A percentile compares a stretch with the other conserved stretches of the same genome.
Evolutionary conservation across 2,888 invertebrate genomes (phyloP).

Genomic region (Mythimna albipuncta): DNA sequence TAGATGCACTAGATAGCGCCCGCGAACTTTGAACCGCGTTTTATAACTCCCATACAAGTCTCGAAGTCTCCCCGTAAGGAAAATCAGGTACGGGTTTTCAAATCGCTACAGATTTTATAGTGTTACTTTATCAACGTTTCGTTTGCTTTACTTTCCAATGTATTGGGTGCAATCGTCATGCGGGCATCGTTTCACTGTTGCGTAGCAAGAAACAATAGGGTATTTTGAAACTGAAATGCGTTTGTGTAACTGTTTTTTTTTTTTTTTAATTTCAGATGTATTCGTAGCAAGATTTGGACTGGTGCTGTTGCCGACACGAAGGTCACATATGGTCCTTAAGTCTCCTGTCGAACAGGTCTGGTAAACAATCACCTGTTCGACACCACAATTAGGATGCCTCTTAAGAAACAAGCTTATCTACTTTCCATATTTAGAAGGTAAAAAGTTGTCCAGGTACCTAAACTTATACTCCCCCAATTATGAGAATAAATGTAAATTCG

Average conservation of each 20-base stretch:
- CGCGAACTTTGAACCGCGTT: slow-evolving; percentile 72
- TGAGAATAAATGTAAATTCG: slow-evolving; percentile 2
- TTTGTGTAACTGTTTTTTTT: slow-evolving; percentile 49
- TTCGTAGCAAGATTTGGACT: slow-evolving; percentile 39
- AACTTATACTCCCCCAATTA: background rate
- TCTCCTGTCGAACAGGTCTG: slow-evolving; percentile 33
- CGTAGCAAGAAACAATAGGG: slow-evolving; percentile 60
- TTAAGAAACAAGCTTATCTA: slow-evolving; percentile 36
- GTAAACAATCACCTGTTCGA: background rate
- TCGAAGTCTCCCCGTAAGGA: slow-evolving; percentile 52
- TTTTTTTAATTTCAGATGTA: slow-evolving; percentile 36
- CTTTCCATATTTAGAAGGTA: slow-evolving; percentile 38
- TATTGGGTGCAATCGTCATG: slow-evolving; percentile 52
- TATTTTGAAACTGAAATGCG: slow-evolving; percentile 59
- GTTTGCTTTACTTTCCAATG: slow-evolving; percentile 62
- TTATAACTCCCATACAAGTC: slow-evolving; percentile 62
- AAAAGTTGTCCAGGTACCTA: background rate
- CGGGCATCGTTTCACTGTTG: slow-evolving; percentile 58
- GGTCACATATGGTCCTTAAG: slow-evolving; percentile 35
- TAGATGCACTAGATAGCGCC: slow-evolving; percentile 73
- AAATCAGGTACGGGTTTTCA: slow-evolving; percentile 58
- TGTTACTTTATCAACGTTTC: slow-evolving; percentile 56
- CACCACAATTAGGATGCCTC: slow-evolving; percentile 34
- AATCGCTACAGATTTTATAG: slow-evolving; percentile 58
- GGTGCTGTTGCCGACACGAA: slow-evolving; percentile 32